These are phyloP conservation scores for Sinohyriopsis cumingii DNA, from an alignment of 2,888 invertebrate species.

Conservation along the genomic window DNA sequence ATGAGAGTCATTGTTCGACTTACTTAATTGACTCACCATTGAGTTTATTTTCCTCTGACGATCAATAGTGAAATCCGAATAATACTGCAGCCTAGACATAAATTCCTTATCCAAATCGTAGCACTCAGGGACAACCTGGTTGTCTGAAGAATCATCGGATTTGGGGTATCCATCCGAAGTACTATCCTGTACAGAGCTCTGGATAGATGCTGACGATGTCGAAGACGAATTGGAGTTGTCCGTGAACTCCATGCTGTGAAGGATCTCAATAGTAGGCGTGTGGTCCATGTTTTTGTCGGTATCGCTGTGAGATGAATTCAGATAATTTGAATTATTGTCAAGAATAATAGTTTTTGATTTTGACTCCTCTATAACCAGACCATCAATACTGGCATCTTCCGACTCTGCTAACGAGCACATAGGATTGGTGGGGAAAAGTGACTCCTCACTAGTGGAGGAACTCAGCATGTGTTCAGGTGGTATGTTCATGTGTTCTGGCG, in stretches of 20 bases:
- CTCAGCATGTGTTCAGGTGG: conserved; percentile 6
- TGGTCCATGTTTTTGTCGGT: conserved; percentile 20
- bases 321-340: conserved; percentile 50
- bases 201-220: conserved; percentile 23
- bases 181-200: conserved; percentile 34
- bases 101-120: conserved; percentile 54
- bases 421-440: conserved; percentile 22
- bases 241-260: conserved; percentile 32
- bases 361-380: conserved; percentile 32
- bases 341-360: conserved; percentile 41
- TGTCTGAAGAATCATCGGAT: conserved; percentile 49
- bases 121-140: conserved; percentile 53
- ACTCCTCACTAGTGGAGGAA: conserved; percentile 25
- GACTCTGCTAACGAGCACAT: conserved; percentile 13
- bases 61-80: conserved; percentile 62
- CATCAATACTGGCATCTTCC: conserved; percentile 28
- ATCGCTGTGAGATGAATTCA: conserved; percentile 37
- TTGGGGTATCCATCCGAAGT: conserved; percentile 51
- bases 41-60: conserved; percentile 58
- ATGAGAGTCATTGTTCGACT: conserved; percentile 22
- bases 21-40: conserved; percentile 32
- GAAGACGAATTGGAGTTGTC: conserved; percentile 34
- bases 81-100: conserved; percentile 58
- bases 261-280: conserved; percentile 36
- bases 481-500: conserved; percentile 15